Evolutionary conservation across 1,140 invertebrate genomes (phyloP), one percentile per base, ranked within the genome.

Genomic region (Diorhabda elongata): DNA sequence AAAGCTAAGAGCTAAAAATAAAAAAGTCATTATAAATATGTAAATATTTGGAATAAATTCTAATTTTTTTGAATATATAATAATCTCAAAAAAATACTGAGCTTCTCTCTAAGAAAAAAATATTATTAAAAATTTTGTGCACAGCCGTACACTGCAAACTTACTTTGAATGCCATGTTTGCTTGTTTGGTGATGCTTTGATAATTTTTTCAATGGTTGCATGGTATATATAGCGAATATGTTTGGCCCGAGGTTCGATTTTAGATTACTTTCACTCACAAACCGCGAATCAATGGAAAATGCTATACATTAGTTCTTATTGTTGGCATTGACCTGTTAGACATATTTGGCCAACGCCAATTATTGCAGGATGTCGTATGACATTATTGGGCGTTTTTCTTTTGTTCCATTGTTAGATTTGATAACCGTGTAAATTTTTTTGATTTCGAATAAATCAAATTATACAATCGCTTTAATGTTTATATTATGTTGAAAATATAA

Each of bases 1-100:
- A 64, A 8, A 47, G 56, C 67, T 41, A 71, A 62, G 9, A 69
- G n/a, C 70, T 71, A 58, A 8, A 68, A 68, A 9, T n/a, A 52
- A 52, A 52, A 42, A 26, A 4, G 44, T 61, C 45, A 42, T 4
- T 42, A 5, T 60, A 61, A 62, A 61, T 67, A 44, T 9, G 44
- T 3, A 44, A 11, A 42, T 7, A 42, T 44, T 44, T 62, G 9
- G 42, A 42, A 56, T 11, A 2, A 2, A 26, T 26, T 26, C 26
- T 26, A 26, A 26, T 26, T 0, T 26, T 26, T 26, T 26, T 26
- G 26, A 26, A 1, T 26, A 26, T 1, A 26, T 26, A 26, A 26
- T 26, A 26, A 26, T 26, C 26, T 26, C 26, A 26, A 26, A 26
- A 26, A 26, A 26, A 26, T 26, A 26, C 26, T 26, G 26, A 26